phyloP scores from a whole-genome alignment of 2,797 vertebrate genomes.

The Sylvia borin region DNA sequence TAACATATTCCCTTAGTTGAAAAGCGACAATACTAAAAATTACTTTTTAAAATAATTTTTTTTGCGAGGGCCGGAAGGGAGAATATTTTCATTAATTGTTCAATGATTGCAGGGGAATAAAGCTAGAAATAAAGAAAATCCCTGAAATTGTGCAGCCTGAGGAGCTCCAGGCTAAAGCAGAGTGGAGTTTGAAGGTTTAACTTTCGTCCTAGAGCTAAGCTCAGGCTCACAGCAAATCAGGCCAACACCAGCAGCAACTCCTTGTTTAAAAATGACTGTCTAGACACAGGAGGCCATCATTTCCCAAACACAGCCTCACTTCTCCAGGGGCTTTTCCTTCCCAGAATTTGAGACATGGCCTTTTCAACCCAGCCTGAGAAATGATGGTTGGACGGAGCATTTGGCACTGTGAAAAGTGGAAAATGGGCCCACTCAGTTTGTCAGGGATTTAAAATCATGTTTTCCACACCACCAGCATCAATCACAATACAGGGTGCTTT shows the following conservation, averaged over 20 bases:
- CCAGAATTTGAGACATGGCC: not conserved
- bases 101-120: too few relatives aligned
- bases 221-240: not conserved
- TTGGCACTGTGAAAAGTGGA: not conserved
- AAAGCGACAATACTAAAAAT: not conserved
- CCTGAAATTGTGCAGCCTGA: not conserved
- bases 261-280: not conserved
- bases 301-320: not conserved
- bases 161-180: not conserved
- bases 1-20: not conserved
- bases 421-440: not conserved
- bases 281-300: not conserved
- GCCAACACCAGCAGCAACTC: not conserved
- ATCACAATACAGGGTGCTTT: not conserved
- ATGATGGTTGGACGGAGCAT: fast-evolving
- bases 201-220: not conserved
- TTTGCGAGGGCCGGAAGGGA: fast-evolving
- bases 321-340: not conserved
- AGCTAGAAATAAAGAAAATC: not conserved
- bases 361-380: not conserved
- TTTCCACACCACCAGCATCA: not conserved
- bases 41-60: not conserved
- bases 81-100: not conserved
- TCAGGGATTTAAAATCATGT: not conserved
- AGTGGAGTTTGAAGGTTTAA: not conserved